Evolutionary conservation across 2,113 vertebrate genomes (phyloP), one percentile per base, ranked within the genome.

Genomic region (Dipodomys merriami): DNA sequence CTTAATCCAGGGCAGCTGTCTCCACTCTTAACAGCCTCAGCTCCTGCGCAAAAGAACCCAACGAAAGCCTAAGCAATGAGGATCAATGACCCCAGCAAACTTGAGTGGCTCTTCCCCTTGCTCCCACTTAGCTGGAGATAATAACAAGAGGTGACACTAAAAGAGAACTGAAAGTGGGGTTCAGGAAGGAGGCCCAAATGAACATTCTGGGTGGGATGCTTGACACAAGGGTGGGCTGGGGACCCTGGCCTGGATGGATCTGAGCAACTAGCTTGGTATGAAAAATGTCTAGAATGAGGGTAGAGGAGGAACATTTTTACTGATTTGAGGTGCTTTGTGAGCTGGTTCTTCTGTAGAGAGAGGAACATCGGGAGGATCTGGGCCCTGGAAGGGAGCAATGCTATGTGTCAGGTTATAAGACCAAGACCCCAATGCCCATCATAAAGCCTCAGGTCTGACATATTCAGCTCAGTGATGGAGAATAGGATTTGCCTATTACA

Each of bases 141-240:
- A 67, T 44, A 67, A 2, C 8, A 29, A 20, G 71, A n/a, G 33
- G 9, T 57, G 9, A 6, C 2, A 6, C 7, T n/a, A 12, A 30
- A 65, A 7, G 7, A 9, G 27, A 62, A 5, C 20, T 10, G 20
- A 72, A 30, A 8, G 16, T 12, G 7, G 25, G 6, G 22, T 46
- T 89, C 27, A 49, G 16, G 33, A 73, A n/a, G 30, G 4, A 68
- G 29, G 9, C 13, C 33, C 57, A 30, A 18, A 35, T 29, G 4
- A 18, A 67, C 29, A 62, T 72, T 74, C 18, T 19, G 1, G 5
- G 5, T 7, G 12, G 7, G 22, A 33, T 2, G 15, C 15, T 57
- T 11, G 2, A 57, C 3, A 25, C 25, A 0, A 6, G 23, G 19
- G 68, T 74, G 16, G 13, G 0, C n/a, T 53, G 22, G 15, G 23